Evolutionary conservation across 2,888 invertebrate genomes (phyloP).

Genomic region (Ypsolopha sequella): DNA sequence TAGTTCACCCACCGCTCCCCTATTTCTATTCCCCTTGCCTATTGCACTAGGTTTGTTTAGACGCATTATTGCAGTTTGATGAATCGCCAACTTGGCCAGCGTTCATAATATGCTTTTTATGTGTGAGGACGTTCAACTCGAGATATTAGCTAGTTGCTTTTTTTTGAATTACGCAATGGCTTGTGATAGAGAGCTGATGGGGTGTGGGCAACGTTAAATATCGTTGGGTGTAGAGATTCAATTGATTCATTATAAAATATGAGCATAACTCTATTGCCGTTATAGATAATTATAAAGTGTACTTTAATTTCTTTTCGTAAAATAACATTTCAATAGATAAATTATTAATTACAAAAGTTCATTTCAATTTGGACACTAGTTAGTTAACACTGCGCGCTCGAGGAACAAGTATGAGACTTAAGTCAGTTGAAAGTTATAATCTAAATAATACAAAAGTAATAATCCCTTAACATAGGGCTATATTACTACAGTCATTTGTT

Average conservation of each 20-base stretch:
- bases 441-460: no score
- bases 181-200: not conserved
- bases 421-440: no score
- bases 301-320: not conserved
- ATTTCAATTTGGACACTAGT: no score
- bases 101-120: not conserved
- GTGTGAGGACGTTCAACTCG: conserved; percentile 13
- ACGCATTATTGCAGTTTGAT: conserved; percentile 5
- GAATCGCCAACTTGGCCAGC: conserved; percentile 2
- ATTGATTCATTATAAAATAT: not conserved
- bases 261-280: not conserved
- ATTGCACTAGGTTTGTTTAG: conserved; percentile 3
- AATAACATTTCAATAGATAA: no score
- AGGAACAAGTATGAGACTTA: no score
- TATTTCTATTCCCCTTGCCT: conserved; percentile 24
- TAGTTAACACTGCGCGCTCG: no score
- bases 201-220: not conserved
- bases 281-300: not conserved
- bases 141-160: not conserved
- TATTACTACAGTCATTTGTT: no score
- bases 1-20: conserved; percentile 28
- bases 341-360: no score
- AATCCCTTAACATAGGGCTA: no score
- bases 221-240: not conserved
- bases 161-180: not conserved